Base-by-base conservation (phyloP, 2,888 invertebrate genomes). In the Acleris laterana region DNA sequence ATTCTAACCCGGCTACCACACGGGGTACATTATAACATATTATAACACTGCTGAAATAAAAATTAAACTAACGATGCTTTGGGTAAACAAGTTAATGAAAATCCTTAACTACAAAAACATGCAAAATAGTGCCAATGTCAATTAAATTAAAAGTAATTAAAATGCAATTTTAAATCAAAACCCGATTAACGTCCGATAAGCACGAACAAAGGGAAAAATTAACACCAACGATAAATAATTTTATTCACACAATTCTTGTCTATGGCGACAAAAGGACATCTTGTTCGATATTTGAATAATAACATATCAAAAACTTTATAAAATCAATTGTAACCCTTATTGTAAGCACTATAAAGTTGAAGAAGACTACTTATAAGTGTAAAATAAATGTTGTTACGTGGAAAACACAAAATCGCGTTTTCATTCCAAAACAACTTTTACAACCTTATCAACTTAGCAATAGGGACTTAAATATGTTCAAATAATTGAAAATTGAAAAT, bases 201-300 rank as follows among this genome's bases (percentile, higher is more conserved):
- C 44, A 48, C 28, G 17, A 61, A 65, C 65, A 65, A 65, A 62
- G 49, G 46, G 17, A 22, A 42, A 22, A 44, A 11, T 42, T 46
- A 56, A 57, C 44, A 13, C 42, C 25, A 65, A 56, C 55, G 28
- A 55, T 44, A 42, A 59, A 44, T 44, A 51, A 48, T 63, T 46
- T 52, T 51, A 50, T 61, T 60, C 55, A 61, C 61, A 65, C 65
- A 61, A 44, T 44, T 46, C 56, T 55, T 56, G 56, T 56, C 50
- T 52, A 56, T 53, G 22, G 25, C 42, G 28, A 57, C 57, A 58
- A 52, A 67, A 62, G 66, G 66, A 62, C 57, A 57, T 67, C 62
- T 61, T 62, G 46, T 57, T 19, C 20, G 4, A 52, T 46, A 67
- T 67, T 67, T 67, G 42, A 57, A 67, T 67, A 67, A 32, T 52